Evolutionary conservation across 2,113 vertebrate genomes (phyloP).

Genomic region (Anolis sagrei): DNA sequence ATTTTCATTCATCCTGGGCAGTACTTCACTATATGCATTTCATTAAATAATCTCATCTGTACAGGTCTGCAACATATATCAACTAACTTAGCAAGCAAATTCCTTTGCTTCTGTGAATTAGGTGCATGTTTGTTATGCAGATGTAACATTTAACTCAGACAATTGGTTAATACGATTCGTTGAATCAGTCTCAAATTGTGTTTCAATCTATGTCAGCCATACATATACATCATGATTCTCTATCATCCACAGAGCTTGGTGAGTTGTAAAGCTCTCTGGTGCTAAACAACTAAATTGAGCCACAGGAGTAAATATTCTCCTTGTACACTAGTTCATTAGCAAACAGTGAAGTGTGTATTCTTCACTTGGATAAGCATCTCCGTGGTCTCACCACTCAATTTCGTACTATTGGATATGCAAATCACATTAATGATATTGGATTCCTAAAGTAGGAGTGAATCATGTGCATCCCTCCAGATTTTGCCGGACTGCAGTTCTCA

Average conservation of each 20-base stretch:
- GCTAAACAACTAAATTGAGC: too few relatives aligned
- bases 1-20: too few relatives aligned
- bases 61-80: too few relatives aligned
- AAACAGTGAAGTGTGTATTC: too few relatives aligned
- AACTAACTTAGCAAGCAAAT: too few relatives aligned
- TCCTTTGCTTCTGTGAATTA: background rate
- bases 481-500: background rate
- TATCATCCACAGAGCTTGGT: background rate
- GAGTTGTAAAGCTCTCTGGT: too few relatives aligned
- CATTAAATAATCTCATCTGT: too few relatives aligned
- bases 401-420: background rate
- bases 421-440: background rate
- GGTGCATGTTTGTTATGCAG: background rate
- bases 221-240: background rate
- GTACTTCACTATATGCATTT: too few relatives aligned
- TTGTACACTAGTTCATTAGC: too few relatives aligned
- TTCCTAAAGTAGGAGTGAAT: background rate
- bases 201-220: background rate
- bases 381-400: background rate
- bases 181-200: background rate
- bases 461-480: background rate
- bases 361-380: too few relatives aligned
- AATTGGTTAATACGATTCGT: background rate
- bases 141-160: background rate
- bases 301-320: too few relatives aligned